A percentile compares a stretch with the other conserved stretches of the same genome.
phyloP scores from a whole-genome alignment of 2,113 vertebrate genomes.

The Catharus fuscescens region DNA sequence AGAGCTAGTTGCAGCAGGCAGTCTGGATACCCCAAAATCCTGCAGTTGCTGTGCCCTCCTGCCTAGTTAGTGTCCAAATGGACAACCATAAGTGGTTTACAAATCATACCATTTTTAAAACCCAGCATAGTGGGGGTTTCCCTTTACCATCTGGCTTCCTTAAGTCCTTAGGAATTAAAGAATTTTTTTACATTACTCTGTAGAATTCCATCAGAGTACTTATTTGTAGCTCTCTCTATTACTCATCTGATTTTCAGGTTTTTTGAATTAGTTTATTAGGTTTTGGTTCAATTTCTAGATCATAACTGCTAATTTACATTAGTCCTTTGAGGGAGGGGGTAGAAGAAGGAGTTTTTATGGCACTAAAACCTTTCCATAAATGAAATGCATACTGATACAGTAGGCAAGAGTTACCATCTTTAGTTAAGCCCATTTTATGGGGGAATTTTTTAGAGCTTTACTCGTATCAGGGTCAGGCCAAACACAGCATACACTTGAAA shows the following conservation, averaged over 20 bases:
- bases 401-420: background rate
- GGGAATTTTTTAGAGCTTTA: background rate
- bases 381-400: background rate
- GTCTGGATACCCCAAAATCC: background rate
- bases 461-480: background rate
- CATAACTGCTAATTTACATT: background rate
- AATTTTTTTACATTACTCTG: background rate
- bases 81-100: background rate
- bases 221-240: background rate
- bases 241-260: background rate
- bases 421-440: fast-evolving
- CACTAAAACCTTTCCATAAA: background rate
- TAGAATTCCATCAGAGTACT: background rate
- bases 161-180: background rate
- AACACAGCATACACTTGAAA: background rate
- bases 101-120: background rate
- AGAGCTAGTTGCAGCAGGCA: background rate
- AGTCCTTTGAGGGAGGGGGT: background rate
- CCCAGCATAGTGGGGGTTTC: background rate
- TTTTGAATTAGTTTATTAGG: background rate
- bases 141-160: background rate
- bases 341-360: background rate
- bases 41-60: background rate
- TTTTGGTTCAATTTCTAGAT: background rate
- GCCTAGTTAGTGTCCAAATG: background rate